These are phyloP conservation scores for Rafetus swinhoei DNA, from an alignment of 2,113 vertebrate genomes.

Conservation along the genomic window DNA sequence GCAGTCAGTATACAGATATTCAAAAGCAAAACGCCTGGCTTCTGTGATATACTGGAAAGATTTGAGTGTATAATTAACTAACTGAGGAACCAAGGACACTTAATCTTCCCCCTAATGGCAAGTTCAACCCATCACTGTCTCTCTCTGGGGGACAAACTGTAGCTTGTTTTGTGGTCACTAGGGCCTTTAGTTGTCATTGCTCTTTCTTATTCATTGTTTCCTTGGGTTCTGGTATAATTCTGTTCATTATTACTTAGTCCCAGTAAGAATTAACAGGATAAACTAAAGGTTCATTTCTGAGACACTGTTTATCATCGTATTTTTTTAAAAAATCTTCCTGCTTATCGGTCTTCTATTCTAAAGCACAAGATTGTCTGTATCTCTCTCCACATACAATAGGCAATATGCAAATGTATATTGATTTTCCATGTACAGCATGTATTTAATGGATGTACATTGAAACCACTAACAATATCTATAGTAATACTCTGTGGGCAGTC, in stretches of 20 bases:
- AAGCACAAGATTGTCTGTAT: not conserved
- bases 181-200: conserved; percentile 89
- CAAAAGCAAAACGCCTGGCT: conserved; percentile 86
- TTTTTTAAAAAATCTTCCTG: conserved; percentile 51
- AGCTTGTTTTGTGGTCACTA: conserved; percentile 86
- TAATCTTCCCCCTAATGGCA: conserved; percentile 93
- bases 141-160: conserved; percentile 85
- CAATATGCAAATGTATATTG: not conserved
- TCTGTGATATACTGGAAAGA: conserved; percentile 80
- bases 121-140: conserved; percentile 85
- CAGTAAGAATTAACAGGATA: conserved; percentile 87
- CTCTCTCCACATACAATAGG: not conserved
- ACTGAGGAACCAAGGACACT: conserved; percentile 87
- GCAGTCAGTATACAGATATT: conserved; percentile 82
- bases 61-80: conserved; percentile 95
- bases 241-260: conserved; percentile 88
- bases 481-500: not conserved
- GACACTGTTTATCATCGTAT: conserved; percentile 83
- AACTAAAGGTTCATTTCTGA: conserved; percentile 74
- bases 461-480: conserved; percentile 4
- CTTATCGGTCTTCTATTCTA: conserved; percentile 26
- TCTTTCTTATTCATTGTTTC: conserved; percentile 88
- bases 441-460: not conserved
- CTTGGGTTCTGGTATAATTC: conserved; percentile 83
- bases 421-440: conserved; percentile 5